phyloP scores from a whole-genome alignment of 2,888 invertebrate genomes.

The Erebia epiphron region DNA sequence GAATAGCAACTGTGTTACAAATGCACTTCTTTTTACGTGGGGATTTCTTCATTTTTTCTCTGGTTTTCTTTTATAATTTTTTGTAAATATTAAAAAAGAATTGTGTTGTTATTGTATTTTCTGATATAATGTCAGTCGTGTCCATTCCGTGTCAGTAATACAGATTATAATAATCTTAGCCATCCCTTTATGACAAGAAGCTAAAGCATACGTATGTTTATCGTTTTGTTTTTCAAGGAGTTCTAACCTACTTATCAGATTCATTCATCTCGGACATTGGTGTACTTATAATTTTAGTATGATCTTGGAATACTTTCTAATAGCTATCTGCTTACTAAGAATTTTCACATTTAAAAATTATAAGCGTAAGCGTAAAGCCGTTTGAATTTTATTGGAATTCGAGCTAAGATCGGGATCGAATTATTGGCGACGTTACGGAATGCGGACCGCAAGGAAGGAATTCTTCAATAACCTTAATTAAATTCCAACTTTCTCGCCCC shows the following conservation, averaged over 20 bases:
- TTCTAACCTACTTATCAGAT: too few relatives aligned
- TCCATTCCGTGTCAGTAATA: too few relatives aligned
- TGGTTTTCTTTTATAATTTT: background rate
- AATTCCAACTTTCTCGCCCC: constrained; percentile 5
- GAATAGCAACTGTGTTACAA: constrained; percentile 53
- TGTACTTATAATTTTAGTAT: too few relatives aligned
- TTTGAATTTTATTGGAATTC: background rate
- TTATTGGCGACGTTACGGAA: background rate
- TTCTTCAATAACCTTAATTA: constrained; percentile 1
- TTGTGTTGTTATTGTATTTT: background rate
- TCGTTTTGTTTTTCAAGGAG: too few relatives aligned
- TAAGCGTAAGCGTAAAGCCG: background rate
- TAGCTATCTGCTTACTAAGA: too few relatives aligned
- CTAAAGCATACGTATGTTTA: too few relatives aligned
- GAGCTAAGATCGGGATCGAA: background rate
- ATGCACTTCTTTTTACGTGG: constrained; percentile 56
- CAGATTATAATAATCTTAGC: too few relatives aligned
- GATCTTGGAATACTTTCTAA: too few relatives aligned
- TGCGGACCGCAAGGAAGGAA: constrained; percentile 11
- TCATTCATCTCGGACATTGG: too few relatives aligned
- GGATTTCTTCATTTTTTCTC: constrained; percentile 20
- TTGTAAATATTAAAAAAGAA: background rate
- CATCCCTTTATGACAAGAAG: too few relatives aligned
- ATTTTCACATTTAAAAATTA: too few relatives aligned
- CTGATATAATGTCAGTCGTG: background rate